Conservation (phyloP, 2,113 vertebrate species). For the Romanogobio albipinnatus region DNA sequence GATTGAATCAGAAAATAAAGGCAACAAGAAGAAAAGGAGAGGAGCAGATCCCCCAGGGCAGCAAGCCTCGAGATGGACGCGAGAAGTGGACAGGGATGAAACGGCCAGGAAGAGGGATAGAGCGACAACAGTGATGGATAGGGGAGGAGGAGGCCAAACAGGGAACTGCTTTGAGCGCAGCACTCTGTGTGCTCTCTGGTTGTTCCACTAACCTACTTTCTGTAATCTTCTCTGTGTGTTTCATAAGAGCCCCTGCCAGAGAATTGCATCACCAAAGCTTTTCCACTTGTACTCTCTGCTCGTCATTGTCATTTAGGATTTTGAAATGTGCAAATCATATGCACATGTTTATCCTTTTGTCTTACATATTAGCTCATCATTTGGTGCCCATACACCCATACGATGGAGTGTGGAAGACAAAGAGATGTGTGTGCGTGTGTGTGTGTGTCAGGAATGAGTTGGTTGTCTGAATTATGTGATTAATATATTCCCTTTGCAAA, state of each 20-base stretch:
- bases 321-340: neutral
- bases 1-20: constrained; percentile 3
- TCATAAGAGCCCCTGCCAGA: constrained; percentile 74
- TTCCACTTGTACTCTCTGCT: constrained; percentile 36
- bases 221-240: constrained; percentile 77
- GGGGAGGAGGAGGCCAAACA: constrained; percentile 28
- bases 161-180: constrained; percentile 19
- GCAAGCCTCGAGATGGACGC: neutral
- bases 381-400: neutral
- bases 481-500: neutral
- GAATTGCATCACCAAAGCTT: constrained; percentile 74
- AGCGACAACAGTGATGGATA: neutral
- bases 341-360: neutral
- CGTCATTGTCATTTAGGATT: constrained; percentile 20
- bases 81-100: constrained; percentile 7
- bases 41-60: neutral
- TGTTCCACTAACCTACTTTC: constrained; percentile 81
- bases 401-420: neutral
- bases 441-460: neutral
- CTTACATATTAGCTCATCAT: neutral
- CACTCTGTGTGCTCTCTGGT: constrained; percentile 60
- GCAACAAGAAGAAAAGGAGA: neutral
- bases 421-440: too few relatives aligned
- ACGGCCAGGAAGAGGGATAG: neutral
- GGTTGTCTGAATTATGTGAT: neutral